Evolutionary conservation across 1,140 invertebrate genomes (phyloP), one percentile per base, ranked within the genome.

Genomic region (Battus philenor): DNA sequence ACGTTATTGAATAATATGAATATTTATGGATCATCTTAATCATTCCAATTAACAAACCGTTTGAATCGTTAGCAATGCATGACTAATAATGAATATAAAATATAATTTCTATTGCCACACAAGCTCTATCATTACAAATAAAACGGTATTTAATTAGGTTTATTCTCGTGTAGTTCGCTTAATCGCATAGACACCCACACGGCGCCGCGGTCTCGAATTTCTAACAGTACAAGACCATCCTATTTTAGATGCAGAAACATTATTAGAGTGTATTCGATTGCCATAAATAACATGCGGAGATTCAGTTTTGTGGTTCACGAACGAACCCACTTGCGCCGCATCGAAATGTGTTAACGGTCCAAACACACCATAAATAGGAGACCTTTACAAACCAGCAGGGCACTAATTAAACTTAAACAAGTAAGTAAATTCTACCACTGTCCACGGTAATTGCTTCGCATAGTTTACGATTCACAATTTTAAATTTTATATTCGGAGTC

Each of bases 301-400:
- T 39, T 13, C 10, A 9, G 31, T 33, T 33, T 33, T 33, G 12
- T 29, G 9, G 7, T 33, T n/a, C 2, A n/a, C 6, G 30, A 31
- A 15, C n/a, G n/a, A n/a, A 15, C 15, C 15, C 13, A 16, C 12
- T 12, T 32, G 17, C 18, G 2, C 36, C 6, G n/a, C n/a, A n/a
- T n/a, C n/a, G n/a, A n/a, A 39, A 39, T 39, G 36, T 39, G 36
- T 39, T 39, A 39, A 39, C 22, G 36, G 36, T 22, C n/a, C 31
- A 33, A 33, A 26, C 36, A 39, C 36, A 26, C 36, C 36, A 39
- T 39, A 26, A 39, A 39, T 39, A 39, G 33, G n/a, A 7, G 2
- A 8, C 10, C 20, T 24, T 24, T 8, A 39, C 11, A 9, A 24
- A 39, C 12, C 36, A 26, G 22, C 36, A 39, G 12, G 36, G 36